These are phyloP conservation scores for Stegana nigrithorax DNA, from an alignment of 2,888 invertebrate genomes.

Conservation along the genomic window DNA sequence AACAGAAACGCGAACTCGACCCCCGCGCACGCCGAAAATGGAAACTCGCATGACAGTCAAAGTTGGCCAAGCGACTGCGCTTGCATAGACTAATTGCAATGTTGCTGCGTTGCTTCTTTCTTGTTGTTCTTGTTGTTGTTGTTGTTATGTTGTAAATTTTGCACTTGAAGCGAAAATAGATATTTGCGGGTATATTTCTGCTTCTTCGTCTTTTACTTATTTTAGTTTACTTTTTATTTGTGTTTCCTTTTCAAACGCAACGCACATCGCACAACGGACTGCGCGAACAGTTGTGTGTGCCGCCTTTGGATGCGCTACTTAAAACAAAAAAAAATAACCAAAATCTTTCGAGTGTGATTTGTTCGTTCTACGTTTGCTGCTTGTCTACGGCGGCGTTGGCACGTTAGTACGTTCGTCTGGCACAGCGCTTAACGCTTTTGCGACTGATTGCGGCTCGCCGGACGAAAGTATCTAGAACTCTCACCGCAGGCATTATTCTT, in stretches of 20 bases:
- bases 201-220: neutral
- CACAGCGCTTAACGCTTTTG: constrained; percentile 54
- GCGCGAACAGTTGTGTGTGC: too few species aligned
- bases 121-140: constrained; percentile 19
- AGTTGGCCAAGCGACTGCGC: neutral
- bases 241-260: neutral
- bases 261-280: neutral
- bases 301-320: too few species aligned
- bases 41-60: too few species aligned
- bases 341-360: too few species aligned
- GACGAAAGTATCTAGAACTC: constrained; percentile 65
- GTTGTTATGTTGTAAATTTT: constrained; percentile 20
- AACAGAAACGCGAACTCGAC: constrained; percentile 22
- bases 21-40: too few species aligned
- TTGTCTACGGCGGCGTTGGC: too few species aligned
- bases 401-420: constrained; percentile 35
- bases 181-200: neutral
- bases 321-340: too few species aligned
- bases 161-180: constrained; percentile 59
- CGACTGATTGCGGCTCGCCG: constrained; percentile 50
- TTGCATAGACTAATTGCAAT: constrained; percentile 12
- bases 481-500: constrained; percentile 30
- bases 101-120: constrained; percentile 22
- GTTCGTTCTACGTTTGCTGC: too few species aligned
- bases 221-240: too few species aligned